These are phyloP conservation scores for Hemibagrus wyckioides DNA, from an alignment of 2,113 vertebrate species.

Conservation along the genomic window DNA sequence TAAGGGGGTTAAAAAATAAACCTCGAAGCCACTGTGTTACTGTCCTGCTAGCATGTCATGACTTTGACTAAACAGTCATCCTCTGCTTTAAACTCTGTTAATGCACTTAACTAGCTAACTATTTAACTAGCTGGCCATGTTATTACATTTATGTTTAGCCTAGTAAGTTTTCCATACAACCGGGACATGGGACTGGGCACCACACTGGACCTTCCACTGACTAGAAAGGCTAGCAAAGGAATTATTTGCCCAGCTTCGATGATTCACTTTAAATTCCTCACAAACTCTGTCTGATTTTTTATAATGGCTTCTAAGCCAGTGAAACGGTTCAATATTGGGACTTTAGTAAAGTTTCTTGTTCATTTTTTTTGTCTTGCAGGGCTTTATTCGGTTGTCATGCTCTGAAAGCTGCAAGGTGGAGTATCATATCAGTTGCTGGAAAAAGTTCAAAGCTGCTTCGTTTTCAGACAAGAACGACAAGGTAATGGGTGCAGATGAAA, in stretches of 20 bases:
- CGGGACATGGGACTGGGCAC: neutral
- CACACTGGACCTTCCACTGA: neutral
- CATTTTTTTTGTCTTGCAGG: conserved; percentile 67
- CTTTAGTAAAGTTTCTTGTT: neutral
- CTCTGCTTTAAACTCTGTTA: too few relatives aligned
- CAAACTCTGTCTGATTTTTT: neutral
- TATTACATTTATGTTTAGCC: neutral
- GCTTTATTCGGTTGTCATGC: conserved; percentile 87
- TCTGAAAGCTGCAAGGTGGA: conserved; percentile 86
- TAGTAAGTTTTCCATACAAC: neutral
- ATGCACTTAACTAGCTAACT: too few relatives aligned
- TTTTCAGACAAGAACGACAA: conserved; percentile 90
- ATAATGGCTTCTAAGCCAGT: neutral
- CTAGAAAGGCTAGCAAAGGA: neutral
- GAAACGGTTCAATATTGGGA: neutral
- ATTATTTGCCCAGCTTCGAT: neutral
- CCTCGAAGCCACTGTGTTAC: neutral
- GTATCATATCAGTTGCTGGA: conserved; percentile 93
- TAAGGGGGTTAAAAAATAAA: neutral
- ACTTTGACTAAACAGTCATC: neutral
- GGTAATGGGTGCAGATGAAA: conserved; percentile 67
- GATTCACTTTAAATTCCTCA: neutral
- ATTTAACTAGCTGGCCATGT: neutral
- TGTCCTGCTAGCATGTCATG: neutral
- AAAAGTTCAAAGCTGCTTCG: conserved; percentile 78